These are phyloP conservation scores for Cheilinus undulatus DNA, from an alignment of 2,113 vertebrate species.

Conservation along the genomic window DNA sequence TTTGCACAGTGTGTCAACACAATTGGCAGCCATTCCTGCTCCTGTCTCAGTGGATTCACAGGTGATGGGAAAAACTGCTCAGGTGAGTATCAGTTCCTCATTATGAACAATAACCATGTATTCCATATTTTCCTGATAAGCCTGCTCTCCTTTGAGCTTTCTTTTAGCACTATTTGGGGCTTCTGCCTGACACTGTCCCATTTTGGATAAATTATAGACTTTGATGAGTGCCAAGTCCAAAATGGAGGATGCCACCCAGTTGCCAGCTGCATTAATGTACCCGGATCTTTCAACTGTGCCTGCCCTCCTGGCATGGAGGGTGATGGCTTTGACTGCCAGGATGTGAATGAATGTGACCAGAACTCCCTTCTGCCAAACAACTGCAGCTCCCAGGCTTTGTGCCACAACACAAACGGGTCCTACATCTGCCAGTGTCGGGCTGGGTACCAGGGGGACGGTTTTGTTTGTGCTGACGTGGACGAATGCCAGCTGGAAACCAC, in stretches of 20 bases:
- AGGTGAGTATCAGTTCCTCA: constrained; percentile 72
- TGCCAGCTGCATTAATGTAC: constrained; percentile 83
- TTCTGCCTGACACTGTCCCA: constrained; percentile 84
- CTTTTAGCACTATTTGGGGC: constrained; percentile 63
- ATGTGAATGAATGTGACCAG: constrained; percentile 84
- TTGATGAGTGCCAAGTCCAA: constrained; percentile 88
- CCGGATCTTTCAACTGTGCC: constrained; percentile 81
- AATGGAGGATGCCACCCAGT: constrained; percentile 85
- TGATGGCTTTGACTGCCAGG: constrained; percentile 82
- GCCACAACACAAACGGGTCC: constrained; percentile 82
- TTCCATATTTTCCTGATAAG: constrained; percentile 22
- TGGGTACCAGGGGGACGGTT: constrained; percentile 83
- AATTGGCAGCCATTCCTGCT: constrained; percentile 80
- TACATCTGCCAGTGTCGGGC: constrained; percentile 80
- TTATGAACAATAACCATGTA: constrained; percentile 9
- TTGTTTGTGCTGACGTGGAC: constrained; percentile 81
- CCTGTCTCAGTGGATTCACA: constrained; percentile 83
- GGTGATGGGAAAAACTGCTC: constrained; percentile 85
- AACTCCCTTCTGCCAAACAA: constrained; percentile 69
- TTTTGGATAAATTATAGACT: constrained; percentile 91
- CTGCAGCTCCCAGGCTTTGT: constrained; percentile 80
- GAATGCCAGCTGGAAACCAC: constrained; percentile 75
- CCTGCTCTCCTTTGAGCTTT: constrained; percentile 61
- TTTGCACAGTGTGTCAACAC: constrained; percentile 84
- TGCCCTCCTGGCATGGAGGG: constrained; percentile 82